These are phyloP conservation scores for Nothobranchius kuhntae DNA, from an alignment of 2,113 vertebrate genomes.

Conservation along the genomic window DNA sequence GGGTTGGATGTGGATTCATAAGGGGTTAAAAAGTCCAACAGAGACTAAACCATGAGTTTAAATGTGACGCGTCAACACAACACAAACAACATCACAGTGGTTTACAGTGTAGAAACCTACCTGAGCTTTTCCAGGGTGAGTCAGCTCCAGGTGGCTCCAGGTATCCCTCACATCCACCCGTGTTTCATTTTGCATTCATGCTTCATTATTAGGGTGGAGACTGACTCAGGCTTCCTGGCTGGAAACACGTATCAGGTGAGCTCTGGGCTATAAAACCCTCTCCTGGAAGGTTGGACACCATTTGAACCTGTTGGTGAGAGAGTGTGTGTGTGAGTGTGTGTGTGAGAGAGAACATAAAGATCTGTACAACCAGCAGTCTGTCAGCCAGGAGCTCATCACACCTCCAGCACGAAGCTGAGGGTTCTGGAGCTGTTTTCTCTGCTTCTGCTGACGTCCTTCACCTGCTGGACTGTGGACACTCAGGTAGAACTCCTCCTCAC, in stretches of 20 bases:
- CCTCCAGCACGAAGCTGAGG: conserved; percentile 35
- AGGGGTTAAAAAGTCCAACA: too few relatives aligned
- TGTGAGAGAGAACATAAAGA: neutral
- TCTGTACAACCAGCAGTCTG: neutral
- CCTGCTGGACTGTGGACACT: neutral
- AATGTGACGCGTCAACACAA: too few relatives aligned
- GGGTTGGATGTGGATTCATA: too few relatives aligned
- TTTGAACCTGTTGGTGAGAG: neutral
- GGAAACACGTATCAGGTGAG: conserved; percentile 29
- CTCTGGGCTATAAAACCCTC: conserved; percentile 22
- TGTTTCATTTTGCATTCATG: conserved; percentile 48
- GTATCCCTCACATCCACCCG: neutral
- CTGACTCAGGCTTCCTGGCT: neutral
- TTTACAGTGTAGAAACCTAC: too few relatives aligned
- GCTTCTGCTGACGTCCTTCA: conserved; percentile 21
- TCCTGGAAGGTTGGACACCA: neutral
- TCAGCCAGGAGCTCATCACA: conserved; percentile 8
- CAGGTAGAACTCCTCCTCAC: conserved; percentile 27
- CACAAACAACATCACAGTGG: too few relatives aligned
- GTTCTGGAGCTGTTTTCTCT: conserved; percentile 24
- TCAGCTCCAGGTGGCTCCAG: neutral
- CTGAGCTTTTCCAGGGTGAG: too few relatives aligned
- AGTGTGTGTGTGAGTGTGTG: neutral
- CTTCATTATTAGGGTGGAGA: conserved; percentile 35
- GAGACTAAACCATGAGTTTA: too few relatives aligned